phyloP scores from a whole-genome alignment of 1,140 invertebrate genomes.

The Drosophila mayri region DNA sequence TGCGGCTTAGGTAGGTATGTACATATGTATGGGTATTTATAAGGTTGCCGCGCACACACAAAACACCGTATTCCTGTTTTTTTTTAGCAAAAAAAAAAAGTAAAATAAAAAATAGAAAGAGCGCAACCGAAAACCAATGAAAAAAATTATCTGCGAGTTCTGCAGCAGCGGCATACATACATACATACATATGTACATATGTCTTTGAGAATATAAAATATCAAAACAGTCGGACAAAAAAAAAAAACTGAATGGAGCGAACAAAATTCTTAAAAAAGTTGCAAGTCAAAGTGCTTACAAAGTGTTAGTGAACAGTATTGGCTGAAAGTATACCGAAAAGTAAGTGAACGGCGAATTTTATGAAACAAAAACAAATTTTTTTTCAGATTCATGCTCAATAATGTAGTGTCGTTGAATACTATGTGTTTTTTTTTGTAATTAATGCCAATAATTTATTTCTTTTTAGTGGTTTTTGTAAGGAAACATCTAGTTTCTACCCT shows the following conservation, averaged over 20 bases:
- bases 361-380: not conserved
- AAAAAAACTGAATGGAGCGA: not conserved
- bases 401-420: not conserved
- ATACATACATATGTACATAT: not conserved
- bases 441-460: no score
- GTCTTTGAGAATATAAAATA: slow-evolving; percentile 47
- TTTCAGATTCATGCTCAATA: not conserved
- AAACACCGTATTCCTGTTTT: slow-evolving; percentile 2
- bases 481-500: not conserved
- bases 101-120: slow-evolving; percentile 1
- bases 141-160: slow-evolving; percentile 29
- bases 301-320: slow-evolving; percentile 12
- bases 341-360: not conserved
- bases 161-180: slow-evolving; percentile 34
- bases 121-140: slow-evolving; percentile 2
- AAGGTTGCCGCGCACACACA: slow-evolving; percentile 26
- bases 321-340: not conserved
- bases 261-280: slow-evolving; percentile 21
- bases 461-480: not conserved
- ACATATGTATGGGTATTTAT: slow-evolving; percentile 21
- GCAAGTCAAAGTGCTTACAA: slow-evolving; percentile 21
- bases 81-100: slow-evolving; percentile 5
- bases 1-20: not conserved
- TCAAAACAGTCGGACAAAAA: slow-evolving; percentile 11
- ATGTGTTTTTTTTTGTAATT: not conserved